Base-by-base conservation (phyloP, 2,113 vertebrate species). In the Cyprinodon tularosa region DNA sequence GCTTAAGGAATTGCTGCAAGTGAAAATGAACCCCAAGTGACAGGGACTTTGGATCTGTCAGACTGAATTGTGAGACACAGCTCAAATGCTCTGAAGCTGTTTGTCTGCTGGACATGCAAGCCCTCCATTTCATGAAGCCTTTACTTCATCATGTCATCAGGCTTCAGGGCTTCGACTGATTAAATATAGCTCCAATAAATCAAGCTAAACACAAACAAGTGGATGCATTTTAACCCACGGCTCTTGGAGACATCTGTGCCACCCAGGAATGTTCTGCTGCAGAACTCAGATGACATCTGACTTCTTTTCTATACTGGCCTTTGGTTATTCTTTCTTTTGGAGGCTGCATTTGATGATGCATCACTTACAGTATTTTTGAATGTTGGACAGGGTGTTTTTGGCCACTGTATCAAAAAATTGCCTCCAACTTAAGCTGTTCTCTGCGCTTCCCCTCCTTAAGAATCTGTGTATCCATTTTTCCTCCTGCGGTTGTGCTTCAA, bases 381-480 rank as follows among this genome's bases (percentile, higher is more conserved):
- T 20, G 50, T 53, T 53, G 77, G 63, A 68, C 42, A 1, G 39
- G 66, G 68, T 15, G 72, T 45, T 69, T 0, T 53, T 0, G 53
- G 29, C 38, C n/a, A 68, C 66, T 47, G 61, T 73, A 62, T 62
- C 5, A 14, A 0, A 12, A 8, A 13, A 29, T n/a, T 47, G 71
- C 60, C 13, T 65, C 61, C 22, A 61, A 71, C 65, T 59, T 59
- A 0, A 22, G 14, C 71, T 20, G 88, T 87, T 86, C 84, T 88
- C 84, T 82, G 65, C 71, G 3, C 22, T 63, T 75, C 72, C 86
- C 88, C 85, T 86, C 80, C 78, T 81, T 73, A 87, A 84, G 88
- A 67, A 89, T 80, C 78, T 62, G 47, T 73, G 78, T 76, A 78
- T 86, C 80, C 39, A 29, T 80, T 80, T 85, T 87, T 80, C 76